Base-by-base conservation (phyloP, 2,113 vertebrate species). In the Salvelinus alpinus region DNA sequence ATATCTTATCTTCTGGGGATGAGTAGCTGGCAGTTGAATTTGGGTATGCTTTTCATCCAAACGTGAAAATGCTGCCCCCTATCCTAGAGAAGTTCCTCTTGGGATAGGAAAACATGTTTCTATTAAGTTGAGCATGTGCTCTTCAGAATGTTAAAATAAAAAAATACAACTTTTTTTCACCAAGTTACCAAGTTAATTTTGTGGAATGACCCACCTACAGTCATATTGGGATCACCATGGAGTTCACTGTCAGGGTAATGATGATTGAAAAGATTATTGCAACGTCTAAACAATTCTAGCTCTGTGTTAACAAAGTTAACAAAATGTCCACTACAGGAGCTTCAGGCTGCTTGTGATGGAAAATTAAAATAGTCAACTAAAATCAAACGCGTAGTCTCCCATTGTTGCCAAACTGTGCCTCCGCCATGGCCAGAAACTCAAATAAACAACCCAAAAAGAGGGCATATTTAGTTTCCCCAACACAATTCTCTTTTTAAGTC, bases 401-500 rank as follows among this genome's bases (percentile, higher is more conserved):
- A 1, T 11, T 11, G 38, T 8, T 11, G 38, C 65, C 71, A 75
- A 78, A 75, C 73, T 79, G 38, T 83, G 77, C 80, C 64, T 80
- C 65, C 73, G 47, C 77, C 74, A 81, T 82, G 38, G 31, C 64
- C 64, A 51, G 38, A 81, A 76, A 69, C 66, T 86, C 77, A 86
- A 89, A 91, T 86, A 90, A 86, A 89, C 78, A 44, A 44, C 38
- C 38, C 8, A 44, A 44, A 44, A 81, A 5, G 83, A 83, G 69
- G 8, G 25, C 67, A 27, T 74, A 74, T 80, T 84, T 79, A 80
- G 64, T 44, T 80, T 84, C 78, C 69, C 80, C 48, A 27, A 70
- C 74, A 57, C 38, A 1, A 60, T 78, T 84, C 27, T 84, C 80
- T 85, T 85, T 90, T 88, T 85, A 88, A 89, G 82, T 86, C 88